Evolutionary conservation across 1,140 invertebrate species (phyloP).

Genomic region (Leptinotarsa texana): DNA sequence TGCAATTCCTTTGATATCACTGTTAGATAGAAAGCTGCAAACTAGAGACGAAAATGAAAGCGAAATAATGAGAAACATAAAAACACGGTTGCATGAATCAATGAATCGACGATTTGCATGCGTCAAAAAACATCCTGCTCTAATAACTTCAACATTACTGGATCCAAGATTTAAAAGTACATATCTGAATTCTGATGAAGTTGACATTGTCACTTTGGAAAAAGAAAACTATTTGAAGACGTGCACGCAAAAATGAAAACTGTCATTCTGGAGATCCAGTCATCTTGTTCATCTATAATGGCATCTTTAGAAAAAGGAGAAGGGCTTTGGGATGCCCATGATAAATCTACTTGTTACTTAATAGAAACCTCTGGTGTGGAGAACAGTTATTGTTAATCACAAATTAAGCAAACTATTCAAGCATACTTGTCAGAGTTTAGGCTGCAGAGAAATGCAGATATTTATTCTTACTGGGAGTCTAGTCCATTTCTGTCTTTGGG

Average conservation of each 20-base stretch:
- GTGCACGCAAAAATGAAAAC: neutral
- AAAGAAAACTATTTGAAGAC: neutral
- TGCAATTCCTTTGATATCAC: neutral
- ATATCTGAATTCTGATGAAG: slow-evolving; percentile 1
- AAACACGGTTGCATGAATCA: neutral
- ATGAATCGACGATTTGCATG: neutral
- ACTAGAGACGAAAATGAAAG: neutral
- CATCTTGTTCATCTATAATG: neutral
- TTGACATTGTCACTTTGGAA: neutral
- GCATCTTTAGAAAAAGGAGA: neutral
- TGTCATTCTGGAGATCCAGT: neutral
- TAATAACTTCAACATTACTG: neutral
- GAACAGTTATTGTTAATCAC: no score
- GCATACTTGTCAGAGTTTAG: no score
- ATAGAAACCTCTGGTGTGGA: no score
- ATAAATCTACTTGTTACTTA: no score
- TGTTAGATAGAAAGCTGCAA: neutral
- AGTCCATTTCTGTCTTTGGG: neutral
- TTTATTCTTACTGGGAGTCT: neutral
- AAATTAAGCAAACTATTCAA: no score
- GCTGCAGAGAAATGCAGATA: neutral
- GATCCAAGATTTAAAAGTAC: neutral
- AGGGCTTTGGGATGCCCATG: neutral
- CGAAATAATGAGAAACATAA: neutral
- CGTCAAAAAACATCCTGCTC: neutral